These are phyloP conservation scores for Phalacrocorax carbo DNA, from an alignment of 2,113 vertebrate species.

Conservation along the genomic window DNA sequence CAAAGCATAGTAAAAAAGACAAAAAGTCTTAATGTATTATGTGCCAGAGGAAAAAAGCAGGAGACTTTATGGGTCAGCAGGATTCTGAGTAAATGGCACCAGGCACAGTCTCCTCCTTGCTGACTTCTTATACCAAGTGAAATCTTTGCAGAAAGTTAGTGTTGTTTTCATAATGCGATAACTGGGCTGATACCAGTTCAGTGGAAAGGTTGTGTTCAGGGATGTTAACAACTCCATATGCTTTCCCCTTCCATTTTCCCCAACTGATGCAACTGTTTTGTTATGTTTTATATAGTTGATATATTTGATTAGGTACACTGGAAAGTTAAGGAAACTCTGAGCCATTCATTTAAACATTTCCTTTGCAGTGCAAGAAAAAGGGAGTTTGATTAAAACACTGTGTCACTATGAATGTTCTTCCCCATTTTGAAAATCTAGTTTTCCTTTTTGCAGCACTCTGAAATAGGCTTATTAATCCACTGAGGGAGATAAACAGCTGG, in stretches of 20 bases:
- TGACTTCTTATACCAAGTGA: neutral
- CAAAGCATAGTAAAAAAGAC: neutral
- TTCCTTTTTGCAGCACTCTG: conserved; percentile 37
- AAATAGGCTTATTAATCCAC: conserved; percentile 56
- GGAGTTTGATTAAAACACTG: neutral
- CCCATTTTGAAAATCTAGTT: conserved; percentile 30
- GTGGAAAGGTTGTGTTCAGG: neutral
- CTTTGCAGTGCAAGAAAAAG: neutral
- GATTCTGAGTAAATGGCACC: neutral
- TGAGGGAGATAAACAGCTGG: conserved; percentile 56
- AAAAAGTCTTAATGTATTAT: neutral
- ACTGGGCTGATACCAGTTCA: neutral
- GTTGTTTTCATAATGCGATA: neutral
- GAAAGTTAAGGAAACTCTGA: neutral
- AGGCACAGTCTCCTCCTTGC: neutral
- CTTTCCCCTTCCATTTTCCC: neutral
- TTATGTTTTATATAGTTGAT: neutral
- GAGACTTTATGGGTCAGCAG: neutral
- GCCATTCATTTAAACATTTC: neutral
- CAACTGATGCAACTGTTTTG: neutral
- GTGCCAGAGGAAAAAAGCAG: neutral
- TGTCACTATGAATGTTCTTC: neutral
- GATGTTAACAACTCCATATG: neutral
- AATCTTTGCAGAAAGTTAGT: neutral
- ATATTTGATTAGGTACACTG: neutral